These are phyloP conservation scores for Drosophila pseudoobscura DNA, from an alignment of 1,140 invertebrate genomes.

Conservation along the genomic window DNA sequence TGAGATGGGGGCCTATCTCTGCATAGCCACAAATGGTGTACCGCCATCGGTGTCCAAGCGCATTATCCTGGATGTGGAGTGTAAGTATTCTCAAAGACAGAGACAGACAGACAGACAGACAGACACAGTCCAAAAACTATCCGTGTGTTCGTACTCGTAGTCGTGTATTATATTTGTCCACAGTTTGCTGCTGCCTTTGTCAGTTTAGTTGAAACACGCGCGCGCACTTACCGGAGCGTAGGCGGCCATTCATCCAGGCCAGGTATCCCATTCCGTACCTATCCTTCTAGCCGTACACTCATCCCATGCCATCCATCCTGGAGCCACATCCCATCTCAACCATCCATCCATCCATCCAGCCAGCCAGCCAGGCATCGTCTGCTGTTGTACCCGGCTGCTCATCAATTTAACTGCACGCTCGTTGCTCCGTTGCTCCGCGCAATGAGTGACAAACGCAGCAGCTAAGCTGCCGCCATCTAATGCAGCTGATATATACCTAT, in stretches of 20 bases:
- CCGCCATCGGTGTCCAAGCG: slow-evolving; percentile 94
- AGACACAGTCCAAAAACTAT: no score
- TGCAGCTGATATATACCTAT: slow-evolving; percentile 59
- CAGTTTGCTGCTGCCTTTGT: slow-evolving; percentile 22
- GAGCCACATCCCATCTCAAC: slow-evolving; percentile 2
- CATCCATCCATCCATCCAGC: slow-evolving; percentile 14
- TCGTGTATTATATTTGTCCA: slow-evolving; percentile 56
- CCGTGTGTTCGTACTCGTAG: no score
- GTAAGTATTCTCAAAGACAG: slow-evolving; percentile 86
- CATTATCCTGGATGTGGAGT: slow-evolving; percentile 94
- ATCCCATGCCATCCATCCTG: slow-evolving; percentile 8
- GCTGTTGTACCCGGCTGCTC: slow-evolving; percentile 62
- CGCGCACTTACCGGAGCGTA: slow-evolving; percentile 70
- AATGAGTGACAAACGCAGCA: slow-evolving; percentile 71
- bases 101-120: no score
- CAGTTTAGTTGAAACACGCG: slow-evolving; percentile 66
- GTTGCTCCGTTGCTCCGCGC: slow-evolving; percentile 38
- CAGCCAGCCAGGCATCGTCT: slow-evolving; percentile 2
- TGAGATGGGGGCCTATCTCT: slow-evolving; percentile 94
- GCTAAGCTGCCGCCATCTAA: slow-evolving; percentile 60
- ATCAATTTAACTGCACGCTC: slow-evolving; percentile 78
- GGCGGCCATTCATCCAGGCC: slow-evolving; percentile 58
- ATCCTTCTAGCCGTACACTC: not conserved
- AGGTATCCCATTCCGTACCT: slow-evolving; percentile 15
- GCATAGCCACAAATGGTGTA: slow-evolving; percentile 92